Base-by-base conservation (phyloP, 2,113 vertebrate species). In the Strix uralensis region DNA sequence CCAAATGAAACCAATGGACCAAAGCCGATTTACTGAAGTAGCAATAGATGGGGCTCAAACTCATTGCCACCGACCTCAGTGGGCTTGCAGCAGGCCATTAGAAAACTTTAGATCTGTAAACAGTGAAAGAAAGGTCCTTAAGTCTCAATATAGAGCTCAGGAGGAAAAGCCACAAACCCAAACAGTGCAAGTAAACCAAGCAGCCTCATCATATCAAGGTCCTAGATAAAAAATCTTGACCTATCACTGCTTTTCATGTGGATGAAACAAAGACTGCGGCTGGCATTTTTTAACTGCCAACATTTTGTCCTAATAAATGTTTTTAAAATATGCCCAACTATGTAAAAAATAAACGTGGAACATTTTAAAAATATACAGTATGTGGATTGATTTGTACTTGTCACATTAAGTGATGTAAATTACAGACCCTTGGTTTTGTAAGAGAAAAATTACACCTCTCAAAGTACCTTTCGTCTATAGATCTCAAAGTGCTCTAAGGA, bases 341-440 rank as follows among this genome's bases (percentile, higher is more conserved):
- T 16, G 42, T 52, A 71, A 78, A 95, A 81, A 73, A 92, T 38
- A 86, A 94, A 49, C 23, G 11, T 23, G 40, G n/a, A 90, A 71
- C 62, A 21, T 21, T 90, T 88, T 5, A 9, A 86, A 93, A 90
- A 88, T 20, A 42, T 0, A 19, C 29, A 79, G 42, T 22, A 19
- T 26, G 36, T 14, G 42, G 58, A 88, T 32, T 90, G 78, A 95
- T 94, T 91, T 82, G 54, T 73, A 58, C 58, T 73, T 95, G 85
- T 90, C 94, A 93, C 17, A 16, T 32, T 65, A 80, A 86, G 58
- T 47, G 74, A 83, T 52, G 51, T 47, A 86, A 95, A 94, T 94
- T 72, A 91, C 59, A 95, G 72, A 46, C 13, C 67, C 15, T 9
- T 62, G 47, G 32, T 73, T 92, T 73, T n/a, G 5, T 30, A 55